Conservation (phyloP, 2,888 invertebrate genomes). For the Barypeithes pellucidus region DNA sequence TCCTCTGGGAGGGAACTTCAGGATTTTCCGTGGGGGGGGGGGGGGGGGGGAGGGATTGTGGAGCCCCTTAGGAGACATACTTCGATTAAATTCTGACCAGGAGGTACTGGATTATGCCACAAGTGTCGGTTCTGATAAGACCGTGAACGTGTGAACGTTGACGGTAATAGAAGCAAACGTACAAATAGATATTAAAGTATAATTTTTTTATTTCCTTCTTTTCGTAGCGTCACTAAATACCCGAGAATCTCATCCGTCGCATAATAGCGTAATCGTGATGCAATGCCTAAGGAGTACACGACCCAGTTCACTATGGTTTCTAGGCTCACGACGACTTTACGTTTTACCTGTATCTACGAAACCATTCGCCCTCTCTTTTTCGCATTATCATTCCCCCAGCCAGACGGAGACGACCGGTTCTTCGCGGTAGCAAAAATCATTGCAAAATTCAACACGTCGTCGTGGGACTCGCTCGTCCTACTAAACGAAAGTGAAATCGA, state of each 20-base stretch:
- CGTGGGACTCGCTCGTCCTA: conserved; percentile 72
- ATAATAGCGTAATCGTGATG: conserved; percentile 68
- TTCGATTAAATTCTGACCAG: too few species aligned
- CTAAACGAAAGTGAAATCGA: conserved; percentile 73
- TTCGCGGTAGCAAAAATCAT: conserved; percentile 57
- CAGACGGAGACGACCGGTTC: conserved; percentile 56
- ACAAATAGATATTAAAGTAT: conserved; percentile 14
- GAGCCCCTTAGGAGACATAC: too few species aligned
- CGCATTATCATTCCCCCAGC: conserved; percentile 26
- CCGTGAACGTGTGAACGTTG: background rate
- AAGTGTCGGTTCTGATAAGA: background rate
- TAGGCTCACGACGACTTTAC: conserved; percentile 62
- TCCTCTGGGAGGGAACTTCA: too few species aligned
- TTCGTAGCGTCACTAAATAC: conserved; percentile 44
- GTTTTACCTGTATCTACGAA: conserved; percentile 41
- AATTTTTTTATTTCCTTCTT: conserved; percentile 37
- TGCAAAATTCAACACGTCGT: conserved; percentile 67
- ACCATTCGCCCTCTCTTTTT: conserved; percentile 47
- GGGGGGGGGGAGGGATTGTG: too few species aligned
- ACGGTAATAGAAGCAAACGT: background rate
- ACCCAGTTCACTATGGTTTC: conserved; percentile 70
- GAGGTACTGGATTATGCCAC: too few species aligned
- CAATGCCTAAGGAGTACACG: conserved; percentile 68
- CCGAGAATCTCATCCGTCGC: conserved; percentile 67
- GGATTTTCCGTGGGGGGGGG: too few species aligned